Percentiles rank a stretch among this genome's conserved stretches.
Conservation (phyloP, 2,888 invertebrate genomes). For the Chrysopilus asiliformis region DNA sequence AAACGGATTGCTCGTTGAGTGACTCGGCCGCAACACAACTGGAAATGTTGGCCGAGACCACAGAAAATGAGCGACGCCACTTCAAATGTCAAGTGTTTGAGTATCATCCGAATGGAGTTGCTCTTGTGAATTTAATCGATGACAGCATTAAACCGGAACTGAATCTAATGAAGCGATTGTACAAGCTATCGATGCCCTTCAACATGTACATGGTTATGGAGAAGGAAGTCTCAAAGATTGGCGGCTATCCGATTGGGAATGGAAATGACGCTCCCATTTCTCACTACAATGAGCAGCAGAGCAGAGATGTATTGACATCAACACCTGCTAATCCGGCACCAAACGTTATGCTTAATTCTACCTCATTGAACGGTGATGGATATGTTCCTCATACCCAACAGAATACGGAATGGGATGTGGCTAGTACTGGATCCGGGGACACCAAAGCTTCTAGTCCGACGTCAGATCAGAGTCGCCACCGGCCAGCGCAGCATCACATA, state of each 20-base stretch:
- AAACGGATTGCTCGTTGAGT: constrained; percentile 27
- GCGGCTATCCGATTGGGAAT: neutral
- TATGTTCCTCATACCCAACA: neutral
- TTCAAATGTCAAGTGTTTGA: constrained; percentile 33
- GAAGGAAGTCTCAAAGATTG: constrained; percentile 20
- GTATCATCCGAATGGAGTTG: constrained; percentile 13
- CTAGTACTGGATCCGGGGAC: constrained; percentile 27
- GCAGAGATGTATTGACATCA: neutral
- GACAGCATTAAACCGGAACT: constrained; percentile 40
- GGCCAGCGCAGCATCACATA: constrained; percentile 13
- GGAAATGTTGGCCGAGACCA: constrained; percentile 54
- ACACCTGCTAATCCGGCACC: neutral
- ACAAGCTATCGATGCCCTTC: constrained; percentile 33
- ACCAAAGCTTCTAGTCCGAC: constrained; percentile 20
- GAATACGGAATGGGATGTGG: constrained; percentile 27
- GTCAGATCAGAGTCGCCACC: constrained; percentile 17
- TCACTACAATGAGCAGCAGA: neutral
- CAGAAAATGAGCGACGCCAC: constrained; percentile 27
- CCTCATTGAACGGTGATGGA: neutral
- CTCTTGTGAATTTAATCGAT: constrained; percentile 45
- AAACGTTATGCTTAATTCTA: neutral
- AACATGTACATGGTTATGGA: constrained; percentile 32
- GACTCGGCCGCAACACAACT: constrained; percentile 38
- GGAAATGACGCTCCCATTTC: neutral
- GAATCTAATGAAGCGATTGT: constrained; percentile 44